Conservation (phyloP, 1,140 invertebrate genomes). For the Trichogramma pretiosum region DNA sequence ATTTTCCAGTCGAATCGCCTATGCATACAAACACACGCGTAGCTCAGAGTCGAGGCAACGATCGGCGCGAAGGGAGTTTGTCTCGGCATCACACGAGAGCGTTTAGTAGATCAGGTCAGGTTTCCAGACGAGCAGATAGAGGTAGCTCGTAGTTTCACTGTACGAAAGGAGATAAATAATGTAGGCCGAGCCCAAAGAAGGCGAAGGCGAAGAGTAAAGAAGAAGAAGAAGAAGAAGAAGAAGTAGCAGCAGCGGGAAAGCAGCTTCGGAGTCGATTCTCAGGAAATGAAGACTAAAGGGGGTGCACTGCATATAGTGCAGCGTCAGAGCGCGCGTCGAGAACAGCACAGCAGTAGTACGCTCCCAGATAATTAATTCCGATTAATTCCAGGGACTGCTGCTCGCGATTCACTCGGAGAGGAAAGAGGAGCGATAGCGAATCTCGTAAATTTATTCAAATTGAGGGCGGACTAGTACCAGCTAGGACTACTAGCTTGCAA, state of each 20-base stretch:
- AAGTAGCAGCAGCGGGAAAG: too few species aligned
- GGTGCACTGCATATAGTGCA: background rate
- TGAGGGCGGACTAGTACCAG: constrained; percentile 3
- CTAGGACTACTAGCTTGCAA: too few species aligned
- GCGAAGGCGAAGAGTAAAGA: background rate
- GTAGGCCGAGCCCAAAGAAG: too few species aligned
- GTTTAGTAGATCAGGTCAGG: too few species aligned
- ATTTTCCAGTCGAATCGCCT: background rate
- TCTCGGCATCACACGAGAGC: too few species aligned
- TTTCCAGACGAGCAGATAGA: too few species aligned
- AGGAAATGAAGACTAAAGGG: constrained; percentile 12
- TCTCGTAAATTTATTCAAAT: constrained; percentile 17
- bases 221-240: too few species aligned
- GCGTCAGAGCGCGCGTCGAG: background rate
- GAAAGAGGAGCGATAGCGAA: constrained; percentile 4
- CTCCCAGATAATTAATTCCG: constrained; percentile 14
- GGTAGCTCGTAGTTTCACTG: too few species aligned
- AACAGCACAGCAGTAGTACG: too few species aligned
- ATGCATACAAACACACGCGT: background rate
- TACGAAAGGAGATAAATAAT: constrained; percentile 4
- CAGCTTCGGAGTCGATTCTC: background rate
- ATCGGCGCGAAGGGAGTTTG: background rate
- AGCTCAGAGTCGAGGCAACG: background rate
- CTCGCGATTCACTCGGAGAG: background rate
- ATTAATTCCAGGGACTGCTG: constrained; percentile 7